Conservation (phyloP, 1,140 invertebrate species). For the Drosophila kurseongensis region DNA sequence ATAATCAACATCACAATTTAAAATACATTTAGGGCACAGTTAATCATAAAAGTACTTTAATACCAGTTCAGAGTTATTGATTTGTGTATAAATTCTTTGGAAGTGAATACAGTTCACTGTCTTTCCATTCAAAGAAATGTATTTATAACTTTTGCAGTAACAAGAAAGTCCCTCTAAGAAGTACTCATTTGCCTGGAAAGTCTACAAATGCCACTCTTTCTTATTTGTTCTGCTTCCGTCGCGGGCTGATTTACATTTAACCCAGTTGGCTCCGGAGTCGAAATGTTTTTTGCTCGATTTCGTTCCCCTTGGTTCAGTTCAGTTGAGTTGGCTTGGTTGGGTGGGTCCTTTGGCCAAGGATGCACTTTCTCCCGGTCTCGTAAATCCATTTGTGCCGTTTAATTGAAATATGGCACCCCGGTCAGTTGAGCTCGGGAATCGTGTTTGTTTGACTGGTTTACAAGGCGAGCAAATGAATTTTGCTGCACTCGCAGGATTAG, state of each 20-base stretch:
- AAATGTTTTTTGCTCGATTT: slow-evolving; percentile 13
- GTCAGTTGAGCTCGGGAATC: slow-evolving; percentile 11
- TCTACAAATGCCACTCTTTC: slow-evolving; percentile 3
- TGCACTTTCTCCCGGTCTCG: slow-evolving; percentile 38
- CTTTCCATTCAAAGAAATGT: neutral
- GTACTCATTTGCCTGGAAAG: slow-evolving; percentile 36
- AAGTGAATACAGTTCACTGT: neutral
- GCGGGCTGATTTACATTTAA: slow-evolving; percentile 62
- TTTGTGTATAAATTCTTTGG: no score
- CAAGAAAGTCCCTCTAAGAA: slow-evolving; percentile 6
- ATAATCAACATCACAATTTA: no score
- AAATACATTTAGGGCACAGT: no score
- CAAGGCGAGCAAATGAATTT: slow-evolving; percentile 56
- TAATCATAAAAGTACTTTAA: no score
- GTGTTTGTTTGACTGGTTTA: slow-evolving; percentile 53
- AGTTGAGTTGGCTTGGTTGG: slow-evolving; percentile 14
- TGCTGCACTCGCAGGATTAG: slow-evolving; percentile 46
- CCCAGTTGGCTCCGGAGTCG: slow-evolving; percentile 35
- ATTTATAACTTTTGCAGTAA: neutral
- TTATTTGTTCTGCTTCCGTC: slow-evolving; percentile 8
- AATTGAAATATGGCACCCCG: slow-evolving; percentile 73
- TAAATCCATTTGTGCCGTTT: slow-evolving; percentile 75
- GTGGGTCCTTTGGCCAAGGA: slow-evolving; percentile 24
- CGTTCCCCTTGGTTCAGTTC: neutral
- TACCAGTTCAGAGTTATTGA: no score